Percentiles rank a stretch among this genome's conserved stretches.
Evolutionary conservation across 2,797 vertebrate species (phyloP).

Genomic region (Mormyrus hasselquistii): DNA sequence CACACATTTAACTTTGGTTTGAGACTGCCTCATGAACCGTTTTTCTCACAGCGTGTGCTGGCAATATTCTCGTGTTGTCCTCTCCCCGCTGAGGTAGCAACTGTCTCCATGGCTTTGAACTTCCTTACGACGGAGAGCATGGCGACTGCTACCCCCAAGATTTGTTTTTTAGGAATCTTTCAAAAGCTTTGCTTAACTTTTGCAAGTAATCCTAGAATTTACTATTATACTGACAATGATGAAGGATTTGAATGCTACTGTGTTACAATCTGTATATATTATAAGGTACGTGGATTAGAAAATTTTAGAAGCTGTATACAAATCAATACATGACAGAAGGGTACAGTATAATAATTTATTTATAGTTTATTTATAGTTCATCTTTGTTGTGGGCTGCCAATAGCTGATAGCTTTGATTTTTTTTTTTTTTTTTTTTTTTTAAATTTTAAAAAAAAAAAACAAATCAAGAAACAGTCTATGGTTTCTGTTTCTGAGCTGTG

Average conservation of each 20-base stretch:
- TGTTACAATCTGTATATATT: not conserved
- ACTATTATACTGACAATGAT: not conserved
- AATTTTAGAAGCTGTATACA: not conserved
- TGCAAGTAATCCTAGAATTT: not conserved
- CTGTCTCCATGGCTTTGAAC: conserved; percentile 4
- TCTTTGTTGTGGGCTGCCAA: not conserved
- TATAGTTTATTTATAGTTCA: not conserved
- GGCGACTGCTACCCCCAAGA: not conserved
- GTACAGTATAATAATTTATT: not conserved
- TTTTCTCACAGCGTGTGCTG: not conserved
- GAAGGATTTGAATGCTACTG: not conserved
- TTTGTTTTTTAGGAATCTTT: not conserved
- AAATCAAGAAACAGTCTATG: not conserved
- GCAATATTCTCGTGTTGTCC: not conserved
- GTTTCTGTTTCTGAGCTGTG: not conserved
- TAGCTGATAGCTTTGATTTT: not conserved
- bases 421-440: too few relatives aligned
- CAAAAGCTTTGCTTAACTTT: not conserved
- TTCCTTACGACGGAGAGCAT: not conserved
- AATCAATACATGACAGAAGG: not conserved
- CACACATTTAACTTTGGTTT: conserved; percentile 1
- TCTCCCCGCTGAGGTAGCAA: not conserved
- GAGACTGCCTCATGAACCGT: not conserved
- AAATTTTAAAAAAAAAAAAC: too few relatives aligned
- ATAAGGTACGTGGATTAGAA: not conserved